Base-by-base conservation (phyloP, 2,797 vertebrate genomes). In the Oryzias dopingdopingensis region DNA sequence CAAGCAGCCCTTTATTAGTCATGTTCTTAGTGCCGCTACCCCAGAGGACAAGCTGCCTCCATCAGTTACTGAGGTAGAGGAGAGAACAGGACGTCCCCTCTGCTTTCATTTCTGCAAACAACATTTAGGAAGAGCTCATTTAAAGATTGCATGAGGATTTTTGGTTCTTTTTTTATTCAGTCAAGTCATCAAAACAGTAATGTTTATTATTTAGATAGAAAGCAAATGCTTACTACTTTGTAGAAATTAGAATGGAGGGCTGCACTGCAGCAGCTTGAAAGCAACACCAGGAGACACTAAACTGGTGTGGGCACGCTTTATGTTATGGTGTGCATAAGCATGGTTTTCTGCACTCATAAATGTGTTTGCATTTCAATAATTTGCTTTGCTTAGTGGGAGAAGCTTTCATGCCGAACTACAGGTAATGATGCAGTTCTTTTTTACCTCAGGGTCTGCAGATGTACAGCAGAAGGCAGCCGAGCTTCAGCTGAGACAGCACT, bases 401-500 rank as follows among this genome's bases (percentile, higher is more conserved):
- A 52, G 67, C 65, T 65, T 62, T 54, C 58, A 85, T 72, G 56
- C 42, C 59, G 57, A 76, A 76, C 72, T 52, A 47, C 65, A 75
- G 52, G 62, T 82, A 84, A 83, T 81, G 80, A 82, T 67, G 73
- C 80, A 67, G 76, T 52, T 53, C 32, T 72, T 37, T 59, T 70
- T 46, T 72, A 81, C 68, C 86, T 82, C 15, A 1, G 73, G 85
- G 75, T 77, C 64, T 59, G 72, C 75, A 85, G 76, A 86, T 86
- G 80, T 42, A 18, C 70, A 64, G 63, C 70, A 77, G 74, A 76
- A 74, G 73, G 82, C 84, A 81, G 80, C 83, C 79, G 76, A 73
- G 69, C 76, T 72, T 79, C 67, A 62, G 84, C 86, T 87, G 86
- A 89, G 77, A 72, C 80, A 81, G 83, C 84, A 80, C 59, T 89